phyloP scores from a whole-genome alignment of 2,797 vertebrate genomes.

The Platyrinchus mystaceus region DNA sequence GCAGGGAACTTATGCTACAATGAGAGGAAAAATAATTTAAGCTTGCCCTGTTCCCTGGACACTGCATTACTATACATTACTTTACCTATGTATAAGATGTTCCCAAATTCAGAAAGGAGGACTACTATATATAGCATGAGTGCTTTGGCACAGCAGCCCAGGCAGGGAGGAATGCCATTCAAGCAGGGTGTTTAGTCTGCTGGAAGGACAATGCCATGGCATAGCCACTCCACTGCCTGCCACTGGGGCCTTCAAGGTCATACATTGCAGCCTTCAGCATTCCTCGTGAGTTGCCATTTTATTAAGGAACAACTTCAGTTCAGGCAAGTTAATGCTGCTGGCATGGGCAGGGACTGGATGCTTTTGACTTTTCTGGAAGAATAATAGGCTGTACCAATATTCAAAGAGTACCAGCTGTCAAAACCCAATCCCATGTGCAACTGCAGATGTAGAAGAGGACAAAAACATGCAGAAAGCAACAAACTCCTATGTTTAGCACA shows the following conservation, averaged over 20 bases:
- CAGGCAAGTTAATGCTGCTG: neutral
- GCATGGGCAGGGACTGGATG: neutral
- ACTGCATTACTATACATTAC: neutral
- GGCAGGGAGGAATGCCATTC: accelerated
- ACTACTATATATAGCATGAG: accelerated
- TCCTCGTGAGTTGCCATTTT: accelerated
- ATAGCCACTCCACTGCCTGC: neutral
- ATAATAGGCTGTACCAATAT: neutral
- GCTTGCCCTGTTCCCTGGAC: too few relatives aligned
- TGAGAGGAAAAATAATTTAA: too few relatives aligned
- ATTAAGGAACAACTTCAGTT: neutral
- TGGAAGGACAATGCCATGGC: neutral
- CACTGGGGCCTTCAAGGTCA: neutral
- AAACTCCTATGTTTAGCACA: neutral
- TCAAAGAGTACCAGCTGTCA: neutral
- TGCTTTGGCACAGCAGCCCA: neutral
- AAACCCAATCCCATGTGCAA: accelerated
- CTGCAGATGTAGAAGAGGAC: neutral
- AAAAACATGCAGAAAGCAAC: accelerated
- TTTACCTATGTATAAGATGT: neutral
- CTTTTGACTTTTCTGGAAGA: neutral
- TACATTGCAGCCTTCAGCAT: neutral
- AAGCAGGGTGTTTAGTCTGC: neutral
- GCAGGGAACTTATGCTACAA: too few relatives aligned
- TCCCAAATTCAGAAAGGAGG: neutral